Evolutionary conservation across 1,140 invertebrate genomes (phyloP).

Genomic region (Pissodes strobi): DNA sequence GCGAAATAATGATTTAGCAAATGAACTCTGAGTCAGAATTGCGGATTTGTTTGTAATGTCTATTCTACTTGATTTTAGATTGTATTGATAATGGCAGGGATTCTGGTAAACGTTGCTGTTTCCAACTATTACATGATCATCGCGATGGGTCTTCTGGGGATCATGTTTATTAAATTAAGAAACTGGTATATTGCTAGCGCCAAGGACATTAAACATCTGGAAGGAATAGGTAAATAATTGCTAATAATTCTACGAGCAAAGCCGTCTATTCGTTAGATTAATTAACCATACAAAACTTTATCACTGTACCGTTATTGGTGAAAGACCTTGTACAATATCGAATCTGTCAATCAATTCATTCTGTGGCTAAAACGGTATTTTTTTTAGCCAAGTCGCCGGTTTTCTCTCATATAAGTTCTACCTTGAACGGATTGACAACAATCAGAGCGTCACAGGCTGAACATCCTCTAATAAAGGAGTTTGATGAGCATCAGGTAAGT

Average conservation of each 20-base stretch:
- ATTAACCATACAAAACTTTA: no score
- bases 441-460: conserved; percentile 55
- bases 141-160: conserved; percentile 60
- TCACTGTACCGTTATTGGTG: background rate
- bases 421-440: conserved; percentile 52
- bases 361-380: no score
- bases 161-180: conserved; percentile 61
- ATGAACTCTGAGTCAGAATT: no score
- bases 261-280: no score
- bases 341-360: no score
- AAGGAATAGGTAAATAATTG: conserved; percentile 58
- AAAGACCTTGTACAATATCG: no score
- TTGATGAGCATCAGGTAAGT: conserved; percentile 54
- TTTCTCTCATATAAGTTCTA: conserved; percentile 71
- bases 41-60: background rate
- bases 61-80: conserved; percentile 60
- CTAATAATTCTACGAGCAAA: no score
- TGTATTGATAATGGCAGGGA: conserved; percentile 64
- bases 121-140: conserved; percentile 76
- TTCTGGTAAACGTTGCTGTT: conserved; percentile 69
- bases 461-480: conserved; percentile 51
- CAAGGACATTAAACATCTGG: conserved; percentile 63
- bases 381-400: conserved; percentile 69
- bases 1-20: conserved; percentile 16
- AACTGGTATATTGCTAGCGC: conserved; percentile 67